Conservation (phyloP, 1,140 invertebrate species). For the Scaptodrosophila lebanonensis region DNA sequence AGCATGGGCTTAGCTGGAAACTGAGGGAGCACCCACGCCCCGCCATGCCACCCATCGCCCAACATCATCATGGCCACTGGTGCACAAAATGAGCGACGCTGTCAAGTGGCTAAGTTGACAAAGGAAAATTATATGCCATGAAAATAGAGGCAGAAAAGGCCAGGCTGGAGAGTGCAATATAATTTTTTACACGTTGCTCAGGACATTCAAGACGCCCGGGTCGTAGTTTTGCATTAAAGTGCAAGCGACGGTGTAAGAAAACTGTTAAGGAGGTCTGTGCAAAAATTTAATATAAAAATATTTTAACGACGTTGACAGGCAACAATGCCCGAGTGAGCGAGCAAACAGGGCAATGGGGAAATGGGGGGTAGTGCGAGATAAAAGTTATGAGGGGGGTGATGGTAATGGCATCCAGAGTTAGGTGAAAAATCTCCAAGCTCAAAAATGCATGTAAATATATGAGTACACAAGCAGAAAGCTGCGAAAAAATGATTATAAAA, state of each 20-base stretch:
- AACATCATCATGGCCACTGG: background rate
- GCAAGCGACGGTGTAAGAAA: constrained; percentile 5
- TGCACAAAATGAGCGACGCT: constrained; percentile 23
- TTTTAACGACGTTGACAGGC: constrained; percentile 29
- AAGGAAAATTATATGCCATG: constrained; percentile 23
- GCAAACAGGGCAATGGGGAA: too few relatives aligned
- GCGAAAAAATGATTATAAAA: constrained; percentile 3
- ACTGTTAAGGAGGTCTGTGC: background rate
- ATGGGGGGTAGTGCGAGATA: too few relatives aligned
- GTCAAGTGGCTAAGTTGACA: constrained; percentile 45
- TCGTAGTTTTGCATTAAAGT: background rate
- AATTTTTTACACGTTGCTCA: constrained; percentile 14
- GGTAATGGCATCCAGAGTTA: background rate
- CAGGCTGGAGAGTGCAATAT: constrained; percentile 50
- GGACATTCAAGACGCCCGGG: constrained; percentile 14
- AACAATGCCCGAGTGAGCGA: too few relatives aligned
- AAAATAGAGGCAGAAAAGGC: constrained; percentile 24
- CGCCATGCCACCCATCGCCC: background rate
- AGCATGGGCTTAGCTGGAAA: constrained; percentile 51
- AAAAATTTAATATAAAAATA: constrained; percentile 58
- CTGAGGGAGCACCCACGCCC: constrained; percentile 6
- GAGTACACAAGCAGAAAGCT: background rate
- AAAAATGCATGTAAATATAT: constrained; percentile 27
- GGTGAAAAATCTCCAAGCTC: background rate
- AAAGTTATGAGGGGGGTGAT: too few relatives aligned